Evolutionary conservation across 37 sponge, comb jelly and placozoan genomes (phyloP).

Genomic region (Eunapius fragilis): DNA sequence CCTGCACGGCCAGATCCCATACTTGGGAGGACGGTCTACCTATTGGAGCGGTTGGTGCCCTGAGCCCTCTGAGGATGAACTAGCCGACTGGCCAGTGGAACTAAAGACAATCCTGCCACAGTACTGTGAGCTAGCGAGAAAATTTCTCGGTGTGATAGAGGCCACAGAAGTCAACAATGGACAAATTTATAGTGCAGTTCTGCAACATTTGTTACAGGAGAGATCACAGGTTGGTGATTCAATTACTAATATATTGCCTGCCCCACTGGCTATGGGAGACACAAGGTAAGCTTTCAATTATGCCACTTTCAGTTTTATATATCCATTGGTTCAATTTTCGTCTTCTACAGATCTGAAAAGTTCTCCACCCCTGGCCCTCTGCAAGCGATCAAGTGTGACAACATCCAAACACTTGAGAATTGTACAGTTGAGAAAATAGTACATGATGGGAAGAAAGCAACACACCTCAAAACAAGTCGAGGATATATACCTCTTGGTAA

Average conservation of each 20-base stretch:
- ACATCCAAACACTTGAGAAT: not conserved
- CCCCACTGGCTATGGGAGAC: slow-evolving; percentile 12
- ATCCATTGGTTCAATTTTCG: too few relatives aligned
- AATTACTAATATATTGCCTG: slow-evolving; percentile 6
- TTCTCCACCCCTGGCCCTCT: not conserved
- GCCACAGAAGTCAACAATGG: slow-evolving; percentile 20
- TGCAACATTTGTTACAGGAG: not conserved
- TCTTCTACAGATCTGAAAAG: not conserved
- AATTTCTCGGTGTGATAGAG: slow-evolving; percentile 24
- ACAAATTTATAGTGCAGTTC: too few relatives aligned
- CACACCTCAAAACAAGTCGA: slow-evolving; percentile 3
- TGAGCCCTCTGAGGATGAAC: slow-evolving; percentile 39
- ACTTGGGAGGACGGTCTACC: slow-evolving; percentile 50
- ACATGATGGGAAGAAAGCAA: slow-evolving; percentile 30
- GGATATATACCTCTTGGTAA: slow-evolving; percentile 4
- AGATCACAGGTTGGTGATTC: not conserved
- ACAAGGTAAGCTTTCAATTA: not conserved
- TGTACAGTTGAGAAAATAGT: slow-evolving; percentile 21
- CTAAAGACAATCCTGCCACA: not conserved
- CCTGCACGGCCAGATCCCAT: slow-evolving; percentile 28
- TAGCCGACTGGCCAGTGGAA: slow-evolving; percentile 44
- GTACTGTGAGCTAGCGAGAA: slow-evolving; percentile 16
- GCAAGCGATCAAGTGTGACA: not conserved
- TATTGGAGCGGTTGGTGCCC: slow-evolving; percentile 62
- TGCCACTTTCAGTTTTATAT: too few relatives aligned